phyloP scores from a whole-genome alignment of 2,113 vertebrate genomes.

The Crocuta crocuta region DNA sequence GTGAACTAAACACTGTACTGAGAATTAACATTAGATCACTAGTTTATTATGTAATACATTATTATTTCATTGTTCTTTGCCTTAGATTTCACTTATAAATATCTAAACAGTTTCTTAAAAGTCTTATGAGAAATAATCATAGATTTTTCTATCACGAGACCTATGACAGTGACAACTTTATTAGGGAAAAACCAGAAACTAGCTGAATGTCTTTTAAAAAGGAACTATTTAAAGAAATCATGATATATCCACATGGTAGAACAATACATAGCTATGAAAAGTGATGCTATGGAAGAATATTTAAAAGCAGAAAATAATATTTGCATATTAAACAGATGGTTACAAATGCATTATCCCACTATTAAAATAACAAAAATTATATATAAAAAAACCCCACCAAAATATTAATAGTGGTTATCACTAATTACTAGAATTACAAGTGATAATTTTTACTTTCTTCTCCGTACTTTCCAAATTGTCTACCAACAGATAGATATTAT shows the following conservation, averaged over 20 bases:
- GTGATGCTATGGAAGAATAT: background rate
- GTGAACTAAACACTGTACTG: background rate
- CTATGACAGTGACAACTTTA: background rate
- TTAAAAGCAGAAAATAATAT: background rate
- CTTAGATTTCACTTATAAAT: conserved; percentile 28
- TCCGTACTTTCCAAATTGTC: background rate
- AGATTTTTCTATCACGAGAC: background rate
- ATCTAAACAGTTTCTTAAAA: conserved; percentile 34
- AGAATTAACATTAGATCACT: background rate
- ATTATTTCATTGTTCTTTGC: background rate
- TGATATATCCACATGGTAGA: background rate
- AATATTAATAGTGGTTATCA: conserved; percentile 13
- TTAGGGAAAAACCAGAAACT: background rate
- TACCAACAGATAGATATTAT: background rate
- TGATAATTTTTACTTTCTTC: conserved; percentile 17
- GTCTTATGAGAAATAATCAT: background rate
- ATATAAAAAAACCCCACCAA: background rate
- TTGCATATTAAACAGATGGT: background rate
- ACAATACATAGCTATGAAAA: background rate
- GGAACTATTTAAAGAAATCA: background rate
- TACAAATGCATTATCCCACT: background rate
- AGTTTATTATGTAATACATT: background rate
- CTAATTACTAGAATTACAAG: background rate
- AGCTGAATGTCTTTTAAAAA: background rate
- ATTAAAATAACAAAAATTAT: background rate